phyloP scores from a whole-genome alignment of 2,888 invertebrate species.

The Ormyrus labotus region DNA sequence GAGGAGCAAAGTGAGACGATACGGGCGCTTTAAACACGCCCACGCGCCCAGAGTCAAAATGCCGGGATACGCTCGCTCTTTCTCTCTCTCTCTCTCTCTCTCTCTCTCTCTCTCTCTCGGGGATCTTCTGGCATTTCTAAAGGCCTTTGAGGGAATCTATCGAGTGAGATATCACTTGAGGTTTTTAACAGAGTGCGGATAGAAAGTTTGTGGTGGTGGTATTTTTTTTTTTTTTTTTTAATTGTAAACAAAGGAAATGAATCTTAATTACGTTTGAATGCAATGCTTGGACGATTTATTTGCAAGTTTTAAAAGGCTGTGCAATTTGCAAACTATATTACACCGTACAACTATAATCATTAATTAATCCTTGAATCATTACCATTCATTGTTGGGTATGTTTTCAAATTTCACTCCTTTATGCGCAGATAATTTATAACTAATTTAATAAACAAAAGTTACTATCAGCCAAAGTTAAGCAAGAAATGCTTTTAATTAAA shows the following conservation, averaged over 20 bases:
- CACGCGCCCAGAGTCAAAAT: slow-evolving; percentile 29
- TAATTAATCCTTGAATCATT: neutral
- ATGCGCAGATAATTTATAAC: too few relatives aligned
- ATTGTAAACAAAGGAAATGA: neutral
- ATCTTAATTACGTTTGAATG: neutral
- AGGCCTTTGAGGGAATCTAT: too few relatives aligned
- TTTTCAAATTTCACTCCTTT: too few relatives aligned
- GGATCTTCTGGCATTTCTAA: too few relatives aligned
- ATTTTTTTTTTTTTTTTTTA: neutral
- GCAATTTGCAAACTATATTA: neutral
- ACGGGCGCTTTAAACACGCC: slow-evolving; percentile 27
- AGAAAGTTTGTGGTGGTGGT: neutral
- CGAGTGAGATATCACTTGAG: neutral
- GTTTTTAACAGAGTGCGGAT: neutral
- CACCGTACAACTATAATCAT: neutral
- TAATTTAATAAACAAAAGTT: too few relatives aligned
- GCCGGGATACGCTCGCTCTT: slow-evolving; percentile 16
- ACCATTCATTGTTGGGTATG: too few relatives aligned
- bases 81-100: neutral
- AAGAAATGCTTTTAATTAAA: too few relatives aligned
- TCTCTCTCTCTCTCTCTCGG: too few relatives aligned
- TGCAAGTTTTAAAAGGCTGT: neutral
- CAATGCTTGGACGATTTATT: neutral
- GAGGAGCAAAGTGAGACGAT: slow-evolving; percentile 17
- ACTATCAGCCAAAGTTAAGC: too few relatives aligned